phyloP scores from a whole-genome alignment of 2,888 invertebrate species.

The Oscheius sp. region DNA sequence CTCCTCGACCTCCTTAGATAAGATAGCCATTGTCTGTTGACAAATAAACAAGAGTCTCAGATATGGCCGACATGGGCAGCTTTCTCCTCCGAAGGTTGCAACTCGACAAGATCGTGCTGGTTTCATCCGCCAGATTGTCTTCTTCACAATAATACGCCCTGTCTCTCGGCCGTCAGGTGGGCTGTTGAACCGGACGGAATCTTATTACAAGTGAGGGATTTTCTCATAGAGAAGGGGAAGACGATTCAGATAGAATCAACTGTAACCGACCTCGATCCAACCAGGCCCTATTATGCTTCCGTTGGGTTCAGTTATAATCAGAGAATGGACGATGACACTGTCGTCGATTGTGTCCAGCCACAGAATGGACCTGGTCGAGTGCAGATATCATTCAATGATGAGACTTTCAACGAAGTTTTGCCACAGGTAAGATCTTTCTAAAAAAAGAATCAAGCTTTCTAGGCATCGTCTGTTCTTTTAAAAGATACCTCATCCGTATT shows the following conservation, averaged over 20 bases:
- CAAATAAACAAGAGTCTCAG: background rate
- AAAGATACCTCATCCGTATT: conserved; percentile 45
- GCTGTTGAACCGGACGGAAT: conserved; percentile 56
- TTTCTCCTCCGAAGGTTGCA: conserved; percentile 52
- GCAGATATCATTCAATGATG: conserved; percentile 61
- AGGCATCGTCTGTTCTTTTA: conserved; percentile 45
- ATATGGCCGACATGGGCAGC: conserved; percentile 12
- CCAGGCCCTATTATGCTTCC: conserved; percentile 54
- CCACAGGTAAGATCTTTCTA: conserved; percentile 40
- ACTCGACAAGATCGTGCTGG: conserved; percentile 59
- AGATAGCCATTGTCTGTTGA: conserved; percentile 6
- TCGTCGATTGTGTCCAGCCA: conserved; percentile 57
- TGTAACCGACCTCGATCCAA: conserved; percentile 51
- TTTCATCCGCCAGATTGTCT: conserved; percentile 57
- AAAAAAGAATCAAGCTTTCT: background rate
- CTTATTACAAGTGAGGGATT: conserved; percentile 46
- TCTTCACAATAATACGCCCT: conserved; percentile 32
- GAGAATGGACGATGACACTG: conserved; percentile 64
- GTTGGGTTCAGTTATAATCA: conserved; percentile 62
- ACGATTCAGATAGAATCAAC: conserved; percentile 48
- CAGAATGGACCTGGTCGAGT: conserved; percentile 50
- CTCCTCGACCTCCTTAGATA: conserved; percentile 27
- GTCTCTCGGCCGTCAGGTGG: conserved; percentile 60
- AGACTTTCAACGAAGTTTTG: conserved; percentile 58
- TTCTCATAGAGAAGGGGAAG: background rate